A percentile compares a stretch with the other conserved stretches of the same genome.
Conservation (phyloP, 2,888 invertebrate species). For the Ypsolopha sequella region DNA sequence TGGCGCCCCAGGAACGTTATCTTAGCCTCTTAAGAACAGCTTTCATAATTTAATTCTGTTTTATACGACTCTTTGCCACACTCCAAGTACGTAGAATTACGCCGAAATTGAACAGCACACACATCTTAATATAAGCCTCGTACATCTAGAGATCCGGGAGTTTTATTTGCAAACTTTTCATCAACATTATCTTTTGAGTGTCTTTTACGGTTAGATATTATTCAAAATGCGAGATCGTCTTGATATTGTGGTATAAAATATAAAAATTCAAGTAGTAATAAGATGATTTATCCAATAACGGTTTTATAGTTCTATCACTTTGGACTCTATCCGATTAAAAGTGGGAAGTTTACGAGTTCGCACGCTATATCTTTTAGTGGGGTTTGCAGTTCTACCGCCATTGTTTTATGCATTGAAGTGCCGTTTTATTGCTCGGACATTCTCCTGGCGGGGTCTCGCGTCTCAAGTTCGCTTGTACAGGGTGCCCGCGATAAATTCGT, state of each 20-base stretch:
- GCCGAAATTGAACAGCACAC: neutral
- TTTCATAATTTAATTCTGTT: slow-evolving; percentile 3
- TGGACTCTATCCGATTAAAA: slow-evolving; percentile 7
- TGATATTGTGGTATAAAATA: neutral
- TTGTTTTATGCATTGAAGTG: slow-evolving; percentile 49
- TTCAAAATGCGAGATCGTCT: neutral
- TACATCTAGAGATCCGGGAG: neutral
- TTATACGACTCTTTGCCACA: neutral
- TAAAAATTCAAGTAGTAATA: neutral
- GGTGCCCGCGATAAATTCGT: slow-evolving; percentile 43
- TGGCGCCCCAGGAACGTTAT: slow-evolving; percentile 44
- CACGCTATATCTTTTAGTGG: slow-evolving; percentile 20
- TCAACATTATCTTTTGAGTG: neutral
- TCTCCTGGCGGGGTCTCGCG: slow-evolving; percentile 17
- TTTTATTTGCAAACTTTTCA: neutral
- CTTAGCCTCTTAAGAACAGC: slow-evolving; percentile 15
- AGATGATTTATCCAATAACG: neutral
- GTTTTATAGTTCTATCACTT: neutral
- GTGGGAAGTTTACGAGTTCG: slow-evolving; percentile 23
- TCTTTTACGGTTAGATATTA: neutral
- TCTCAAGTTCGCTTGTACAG: slow-evolving; percentile 27
- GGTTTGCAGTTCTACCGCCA: slow-evolving; percentile 14
- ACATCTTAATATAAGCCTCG: neutral
- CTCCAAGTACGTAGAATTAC: neutral
- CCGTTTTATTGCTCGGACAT: slow-evolving; percentile 44